phyloP scores from a whole-genome alignment of 2,888 invertebrate species.

The Hecatera dysodea region DNA sequence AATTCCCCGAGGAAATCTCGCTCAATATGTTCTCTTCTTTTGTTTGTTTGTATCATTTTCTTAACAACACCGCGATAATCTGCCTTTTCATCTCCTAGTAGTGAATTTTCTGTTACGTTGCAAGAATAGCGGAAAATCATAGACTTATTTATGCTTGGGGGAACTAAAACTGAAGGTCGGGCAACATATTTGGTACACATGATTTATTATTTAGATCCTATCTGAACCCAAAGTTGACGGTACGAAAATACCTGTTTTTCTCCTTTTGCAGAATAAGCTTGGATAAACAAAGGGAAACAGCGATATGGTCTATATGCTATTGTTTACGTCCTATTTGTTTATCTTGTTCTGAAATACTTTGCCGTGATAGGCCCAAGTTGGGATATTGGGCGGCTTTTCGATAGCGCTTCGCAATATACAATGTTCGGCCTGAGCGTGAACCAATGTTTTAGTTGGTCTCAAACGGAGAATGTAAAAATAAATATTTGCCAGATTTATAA shows the following conservation, averaged over 20 bases:
- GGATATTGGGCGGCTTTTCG: conserved; percentile 42
- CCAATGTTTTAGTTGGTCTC: conserved; percentile 30
- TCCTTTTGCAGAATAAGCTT: conserved; percentile 27
- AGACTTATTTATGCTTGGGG: conserved; percentile 53
- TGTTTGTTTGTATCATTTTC: conserved; percentile 78
- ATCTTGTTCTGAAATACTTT: conserved; percentile 59
- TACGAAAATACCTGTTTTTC: conserved; percentile 46
- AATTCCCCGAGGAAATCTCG: conserved; percentile 83
- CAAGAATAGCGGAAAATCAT: conserved; percentile 35
- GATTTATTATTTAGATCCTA: conserved; percentile 58
- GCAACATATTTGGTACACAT: conserved; percentile 43
- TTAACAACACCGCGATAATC: conserved; percentile 68
- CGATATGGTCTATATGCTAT: conserved; percentile 35
- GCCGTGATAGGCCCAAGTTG: conserved; percentile 32
- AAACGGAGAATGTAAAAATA: conserved; percentile 6
- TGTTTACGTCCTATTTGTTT: conserved; percentile 57
- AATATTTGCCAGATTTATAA: conserved; percentile 29
- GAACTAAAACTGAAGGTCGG: conserved; percentile 41
- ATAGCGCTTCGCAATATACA: conserved; percentile 40
- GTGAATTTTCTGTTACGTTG: conserved; percentile 42
- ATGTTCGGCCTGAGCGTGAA: conserved; percentile 34
- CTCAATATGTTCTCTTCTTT: conserved; percentile 80
- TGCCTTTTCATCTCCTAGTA: conserved; percentile 61
- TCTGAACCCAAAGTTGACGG: conserved; percentile 38
- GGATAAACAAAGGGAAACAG: conserved; percentile 41